phyloP scores from a whole-genome alignment of 2,888 invertebrate genomes.

The Drosophila niveifrons region DNA sequence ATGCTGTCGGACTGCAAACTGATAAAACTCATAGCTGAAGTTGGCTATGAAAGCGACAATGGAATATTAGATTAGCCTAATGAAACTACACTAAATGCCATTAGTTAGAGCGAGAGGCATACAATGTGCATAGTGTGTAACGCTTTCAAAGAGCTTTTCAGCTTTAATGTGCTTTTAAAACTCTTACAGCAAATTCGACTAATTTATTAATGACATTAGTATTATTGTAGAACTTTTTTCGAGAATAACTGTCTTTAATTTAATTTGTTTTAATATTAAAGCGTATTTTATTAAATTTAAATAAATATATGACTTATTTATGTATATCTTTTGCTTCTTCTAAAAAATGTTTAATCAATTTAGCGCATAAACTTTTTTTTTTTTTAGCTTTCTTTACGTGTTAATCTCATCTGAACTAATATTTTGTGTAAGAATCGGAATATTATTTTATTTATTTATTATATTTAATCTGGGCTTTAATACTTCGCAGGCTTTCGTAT shows the following conservation, averaged over 20 bases:
- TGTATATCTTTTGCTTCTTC: too few species aligned
- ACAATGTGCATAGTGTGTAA: neutral
- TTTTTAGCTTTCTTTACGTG: neutral
- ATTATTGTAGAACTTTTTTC: too few species aligned
- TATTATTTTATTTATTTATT: too few species aligned
- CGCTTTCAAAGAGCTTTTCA: neutral
- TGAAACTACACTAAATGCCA: neutral
- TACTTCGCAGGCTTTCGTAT: too few species aligned
- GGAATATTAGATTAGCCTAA: constrained; percentile 21
- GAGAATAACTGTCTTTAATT: too few species aligned
- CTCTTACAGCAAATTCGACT: neutral
- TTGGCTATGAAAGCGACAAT: constrained; percentile 18
- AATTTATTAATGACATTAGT: too few species aligned
- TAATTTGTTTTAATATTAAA: too few species aligned
- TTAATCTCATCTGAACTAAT: constrained; percentile 2
- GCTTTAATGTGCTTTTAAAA: constrained; percentile 3
- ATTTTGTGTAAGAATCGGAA: constrained; percentile 2
- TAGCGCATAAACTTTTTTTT: neutral
- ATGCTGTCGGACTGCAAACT: constrained; percentile 19
- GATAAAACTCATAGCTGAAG: constrained; percentile 21
- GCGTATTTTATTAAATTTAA: too few species aligned
- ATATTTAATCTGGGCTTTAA: too few species aligned
- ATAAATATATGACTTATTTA: too few species aligned
- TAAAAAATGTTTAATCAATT: neutral
- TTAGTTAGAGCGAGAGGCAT: constrained; percentile 3